Evolutionary conservation across 2,888 invertebrate genomes (phyloP), one percentile per base, ranked within the genome.

Genomic region (Mesorhabditis sp.): DNA sequence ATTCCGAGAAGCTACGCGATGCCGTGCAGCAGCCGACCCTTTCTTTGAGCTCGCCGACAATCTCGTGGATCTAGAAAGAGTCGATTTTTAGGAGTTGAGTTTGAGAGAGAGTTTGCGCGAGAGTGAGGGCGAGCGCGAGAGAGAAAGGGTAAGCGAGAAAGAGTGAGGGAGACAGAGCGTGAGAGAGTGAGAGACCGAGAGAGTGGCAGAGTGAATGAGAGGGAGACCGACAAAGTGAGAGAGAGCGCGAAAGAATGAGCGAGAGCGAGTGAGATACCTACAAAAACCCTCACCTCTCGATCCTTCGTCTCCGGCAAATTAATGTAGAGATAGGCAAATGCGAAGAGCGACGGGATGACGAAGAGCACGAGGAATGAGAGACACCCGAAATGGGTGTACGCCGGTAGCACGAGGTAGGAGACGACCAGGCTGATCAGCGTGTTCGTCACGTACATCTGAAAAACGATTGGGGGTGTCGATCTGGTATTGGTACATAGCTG

Each of bases 251-350:
- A n/a, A n/a, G n/a, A n/a, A n/a, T n/a, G n/a, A n/a, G n/a, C n/a
- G n/a, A n/a, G n/a, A 50, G 50, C 13, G 13, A 50, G 6, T 10
- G 13, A 50, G 13, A 50, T 50, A 50, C 13, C 13, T 50, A 6
- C 13, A 6, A 10, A 50, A 6, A 10, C 50, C 6, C 13, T 50
- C 13, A 50, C 50, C 50, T 50, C 50, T 6, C 50, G 50, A 50
- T 50, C 50, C 50, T 50, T 50, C 13, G 50, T 50, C 50, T 50
- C 50, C 50, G 50, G 50, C 50, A 50, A 13, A 50, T 50, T 50
- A 10, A 6, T 50, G 50, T 50, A 50, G 6, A 50, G 50, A 50
- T 50, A 50, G 50, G 13, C 6, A 50, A 50, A 13, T 50, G 50
- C 6, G 50, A 50, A 50, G 13, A 50, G 6, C 50, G 50, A 50